Percentiles rank a stretch among this genome's conserved stretches.
These are phyloP conservation scores for Rhyzopertha dominica DNA, from an alignment of 1,140 invertebrate species.

Conservation along the genomic window DNA sequence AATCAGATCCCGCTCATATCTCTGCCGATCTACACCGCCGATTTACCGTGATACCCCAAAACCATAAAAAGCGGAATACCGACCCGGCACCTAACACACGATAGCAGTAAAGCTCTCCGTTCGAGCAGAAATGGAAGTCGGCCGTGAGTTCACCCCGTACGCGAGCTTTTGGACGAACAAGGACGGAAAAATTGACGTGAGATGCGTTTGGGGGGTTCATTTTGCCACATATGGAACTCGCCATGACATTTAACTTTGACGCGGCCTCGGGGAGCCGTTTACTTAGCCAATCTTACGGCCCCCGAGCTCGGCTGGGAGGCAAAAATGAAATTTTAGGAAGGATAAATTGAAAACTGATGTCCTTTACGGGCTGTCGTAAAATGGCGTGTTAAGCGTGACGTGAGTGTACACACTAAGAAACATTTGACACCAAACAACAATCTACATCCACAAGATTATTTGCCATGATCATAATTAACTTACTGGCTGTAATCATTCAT, in stretches of 20 bases:
- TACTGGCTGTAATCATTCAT: too few species aligned
- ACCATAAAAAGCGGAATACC: not conserved
- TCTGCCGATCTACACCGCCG: not conserved
- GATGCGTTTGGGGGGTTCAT: too few species aligned
- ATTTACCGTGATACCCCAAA: not conserved
- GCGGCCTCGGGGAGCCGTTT: constrained; percentile 39
- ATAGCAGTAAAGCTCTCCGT: not conserved
- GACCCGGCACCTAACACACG: not conserved
- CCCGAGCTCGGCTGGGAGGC: constrained; percentile 22
- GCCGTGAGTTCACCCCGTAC: not conserved
- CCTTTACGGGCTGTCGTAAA: too few species aligned
- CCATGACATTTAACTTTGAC: constrained; percentile 43
- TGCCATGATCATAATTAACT: too few species aligned
- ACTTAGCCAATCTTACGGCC: constrained; percentile 42
- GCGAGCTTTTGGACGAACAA: not conserved
- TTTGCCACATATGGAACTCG: constrained; percentile 31
- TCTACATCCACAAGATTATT: too few species aligned
- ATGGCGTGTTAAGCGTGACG: too few species aligned
- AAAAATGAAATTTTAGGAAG: constrained; percentile 38
- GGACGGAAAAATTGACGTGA: too few species aligned
- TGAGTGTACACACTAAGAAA: too few species aligned
- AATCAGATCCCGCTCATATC: not conserved
- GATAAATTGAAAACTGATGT: constrained; percentile 42
- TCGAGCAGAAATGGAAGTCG: not conserved
- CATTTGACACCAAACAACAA: too few species aligned